Base-by-base conservation (phyloP, 2,797 vertebrate species). In the Thunnus albacares region DNA sequence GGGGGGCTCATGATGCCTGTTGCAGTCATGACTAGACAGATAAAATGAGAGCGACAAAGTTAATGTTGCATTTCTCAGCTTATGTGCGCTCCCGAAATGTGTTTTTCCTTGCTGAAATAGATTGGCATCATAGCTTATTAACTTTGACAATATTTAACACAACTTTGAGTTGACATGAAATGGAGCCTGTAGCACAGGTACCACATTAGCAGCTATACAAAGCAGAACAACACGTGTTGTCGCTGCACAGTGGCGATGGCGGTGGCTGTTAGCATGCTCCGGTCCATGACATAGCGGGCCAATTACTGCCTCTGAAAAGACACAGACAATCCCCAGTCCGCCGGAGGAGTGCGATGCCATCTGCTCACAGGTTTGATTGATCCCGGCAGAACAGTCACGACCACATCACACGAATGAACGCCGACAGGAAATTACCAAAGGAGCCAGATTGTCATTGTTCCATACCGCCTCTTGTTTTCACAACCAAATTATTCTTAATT, bases 381-480 rank as follows among this genome's bases (percentile, higher is more conserved):
- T 92, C 92, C 89, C 84, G 60, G 80, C 89, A 91, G 87, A 91
- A 91, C 92, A 90, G 90, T 89, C 89, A 83, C 80, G 70, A 80
- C 90, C 89, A 90, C 90, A 91, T 92, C 91, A 94, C 87, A 91
- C 47, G 45, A 81, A 87, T 60, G 72, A 89, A 85, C 45, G 78
- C 79, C 75, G 80, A 90, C 90, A 93, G 93, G 90, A 94, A 94
- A 92, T 92, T 85, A 91, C 91, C 91, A 65, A 86, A 92, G 92
- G 92, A 91, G 88, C 87, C 89, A 92, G 92, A 90, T 75, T 92
- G 88, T 85, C 90, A 87, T 90, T 93, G 91, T 92, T 91, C 83
- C 81, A 72, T 85, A 69, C 85, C 64, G 38, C 88, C 87, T 91
- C 88, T 87, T 88, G 87, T 92, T 93, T 91, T 93, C 87, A 80